Base-by-base conservation (phyloP, 2,888 invertebrate genomes). In the Argyresthia goedartella region DNA sequence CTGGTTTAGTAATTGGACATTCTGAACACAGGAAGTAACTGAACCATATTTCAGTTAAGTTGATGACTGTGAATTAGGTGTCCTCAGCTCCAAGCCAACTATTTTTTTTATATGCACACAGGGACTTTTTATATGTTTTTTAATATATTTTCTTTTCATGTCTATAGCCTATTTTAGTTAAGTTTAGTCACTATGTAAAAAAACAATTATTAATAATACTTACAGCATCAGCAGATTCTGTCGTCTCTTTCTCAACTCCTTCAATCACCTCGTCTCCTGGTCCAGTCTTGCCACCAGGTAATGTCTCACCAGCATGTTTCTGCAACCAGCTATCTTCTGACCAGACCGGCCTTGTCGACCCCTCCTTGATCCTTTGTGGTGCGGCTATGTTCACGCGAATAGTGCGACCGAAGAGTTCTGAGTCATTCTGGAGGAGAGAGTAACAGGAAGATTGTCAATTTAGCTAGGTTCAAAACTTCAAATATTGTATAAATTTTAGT, bases 261-360 rank as follows among this genome's bases (percentile, higher is more conserved):
- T 77, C 71, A n/a, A 64, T 71, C 41, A 76, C 79, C 51, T 84
- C 81, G 59, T 81, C 73, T 36, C 80, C 80, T 25, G 62, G 62
- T 15, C 60, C 69, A 3, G 77, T 76, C 53, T 82, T 80, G n/a
- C 74, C 78, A 1, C 87, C 78, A 11, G 91, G 85, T 10, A 92
- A 87, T 0, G 97, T 97, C 69, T 95, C 95, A 1, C 98, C 98
- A 0, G 98, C 97, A 87, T 99, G 98, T 70, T 97, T 95, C 72
- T 97, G 96, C n/a, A 99, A 79, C 99, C 99, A 99, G 50, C 91
- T 90, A 74, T 99, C 99, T 71, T 99, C 99, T 0, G 98, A 95
- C 99, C 99, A 99, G 1, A 99, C 98, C 1, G 98, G 95, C 57
- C 95, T 90, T 0, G 95, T 94, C 8, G 96, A 96, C 25, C 98